phyloP scores from a whole-genome alignment of 2,113 vertebrate genomes.

The Smithornis capensis region DNA sequence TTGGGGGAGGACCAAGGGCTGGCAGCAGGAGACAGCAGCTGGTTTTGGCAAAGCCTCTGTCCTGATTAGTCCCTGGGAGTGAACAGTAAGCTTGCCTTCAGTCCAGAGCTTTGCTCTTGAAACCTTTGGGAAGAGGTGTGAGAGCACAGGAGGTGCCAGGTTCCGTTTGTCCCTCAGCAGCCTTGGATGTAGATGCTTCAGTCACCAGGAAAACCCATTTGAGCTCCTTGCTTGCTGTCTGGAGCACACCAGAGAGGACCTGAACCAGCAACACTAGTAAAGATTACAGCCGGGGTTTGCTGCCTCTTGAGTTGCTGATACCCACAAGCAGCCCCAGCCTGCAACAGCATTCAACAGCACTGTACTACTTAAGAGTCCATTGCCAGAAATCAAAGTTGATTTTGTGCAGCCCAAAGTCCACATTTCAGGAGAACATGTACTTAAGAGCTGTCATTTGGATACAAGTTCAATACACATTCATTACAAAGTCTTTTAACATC shows the following conservation, averaged over 20 bases:
- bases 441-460: neutral
- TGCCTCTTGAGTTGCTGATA: neutral
- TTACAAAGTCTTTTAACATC: neutral
- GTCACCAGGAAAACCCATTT: neutral
- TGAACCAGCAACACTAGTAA: neutral
- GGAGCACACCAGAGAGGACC: neutral
- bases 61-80: neutral
- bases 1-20: neutral
- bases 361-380: neutral
- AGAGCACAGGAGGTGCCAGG: neutral
- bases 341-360: neutral
- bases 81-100: neutral
- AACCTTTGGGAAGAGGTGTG: neutral
- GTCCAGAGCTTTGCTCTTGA: neutral
- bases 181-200: neutral
- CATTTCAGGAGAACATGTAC: neutral
- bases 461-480: neutral
- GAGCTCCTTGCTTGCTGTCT: neutral
- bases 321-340: neutral
- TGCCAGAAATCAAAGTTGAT: neutral
- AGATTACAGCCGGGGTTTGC: neutral
- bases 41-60: neutral
- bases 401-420: neutral
- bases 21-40: neutral
- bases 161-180: neutral